Evolutionary conservation across 1,140 invertebrate species (phyloP), one percentile per base, ranked within the genome.

Genomic region (Pachypsylla venusta): DNA sequence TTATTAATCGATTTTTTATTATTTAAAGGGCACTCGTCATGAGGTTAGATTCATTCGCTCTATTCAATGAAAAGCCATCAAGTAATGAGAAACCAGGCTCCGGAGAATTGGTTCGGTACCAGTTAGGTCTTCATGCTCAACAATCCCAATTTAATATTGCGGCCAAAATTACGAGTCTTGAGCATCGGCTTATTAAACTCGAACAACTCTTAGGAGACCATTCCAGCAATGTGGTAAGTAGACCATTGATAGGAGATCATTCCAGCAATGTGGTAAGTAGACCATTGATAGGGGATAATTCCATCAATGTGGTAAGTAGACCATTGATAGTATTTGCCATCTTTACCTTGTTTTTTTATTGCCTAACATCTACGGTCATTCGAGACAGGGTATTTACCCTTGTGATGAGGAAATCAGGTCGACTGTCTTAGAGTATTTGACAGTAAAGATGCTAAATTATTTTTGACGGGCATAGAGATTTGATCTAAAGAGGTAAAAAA

Each of bases 211-310:
- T 48, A 22, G 42, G 42, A n/a, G 42, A 48, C 16, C 42, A 48
- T 19, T 48, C 42, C 42, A 48, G 42, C 22, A 48, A 22, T 48
- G 42, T 48, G 42, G 42, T 48, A 19, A 48, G 42, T n/a, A n/a
- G n/a, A n/a, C n/a, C n/a, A n/a, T n/a, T n/a, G n/a, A n/a, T n/a
- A n/a, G n/a, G n/a, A n/a, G n/a, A n/a, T n/a, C n/a, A 35, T 35
- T 35, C 30, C 30, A 35, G 30, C 16, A 35, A 16, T 35, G 30
- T 35, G 30, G 30, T 35, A 12, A 35, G 10, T n/a, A n/a, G n/a
- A n/a, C n/a, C n/a, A n/a, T n/a, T n/a, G n/a, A n/a, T n/a, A n/a
- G n/a, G n/a, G n/a, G n/a, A n/a, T n/a, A n/a, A 35, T 35, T 35
- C 30, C 30, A 35, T 10, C 16, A 35, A 16, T 35, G 30, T 35